Base-by-base conservation (phyloP, 2,113 vertebrate genomes). In the Cochlearius cochlearius region DNA sequence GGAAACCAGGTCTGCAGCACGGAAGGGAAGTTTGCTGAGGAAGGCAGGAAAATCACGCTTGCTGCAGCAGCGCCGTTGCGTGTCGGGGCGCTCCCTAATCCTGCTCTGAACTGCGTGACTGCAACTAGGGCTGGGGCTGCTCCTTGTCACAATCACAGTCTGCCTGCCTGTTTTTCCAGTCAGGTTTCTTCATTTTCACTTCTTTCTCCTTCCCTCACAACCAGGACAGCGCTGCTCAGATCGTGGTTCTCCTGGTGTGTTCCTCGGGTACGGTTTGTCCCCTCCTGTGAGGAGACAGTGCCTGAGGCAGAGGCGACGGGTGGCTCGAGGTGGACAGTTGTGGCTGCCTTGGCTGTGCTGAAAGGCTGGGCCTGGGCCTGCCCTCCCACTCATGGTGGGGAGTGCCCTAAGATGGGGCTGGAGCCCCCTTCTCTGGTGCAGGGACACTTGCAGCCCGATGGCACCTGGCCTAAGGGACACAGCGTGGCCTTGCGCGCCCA, bases 171-270 rank as follows among this genome's bases (percentile, higher is more conserved):
- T 13, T 62, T 38, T 52, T 45, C 39, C 38, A 55, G 52, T 6
- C 29, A 53, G 4, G 8, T 32, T 41, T 50, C 60, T 62, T 66
- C 12, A 29, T 29, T 83, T 88, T 52, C 26, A 55, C 39, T 21
- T 55, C 39, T 34, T 58, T n/a, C 63, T 32, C 32, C 30, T 59
- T 41, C 47, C 39, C 23, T 76, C 49, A 49, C 15, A 80, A 5
- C 43, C 15, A 36, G 10, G 52, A 9, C 34, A 62, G 3, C 0
- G 1, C 25, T 14, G 11, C 5, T 64, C 47, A 15, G 38, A 16
- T 18, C 8, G 1, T 27, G 7, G 17, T 36, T 15, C 58, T 62
- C 19, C 8, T 0, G 0, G 1, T 2, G 5, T 0, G 0, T 9
- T 19, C n/a, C 41, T n/a, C 4, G 1, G n/a, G 15, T 6, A 55